Conservation (phyloP, 2,113 vertebrate species). For the Mionectes macconnelli region DNA sequence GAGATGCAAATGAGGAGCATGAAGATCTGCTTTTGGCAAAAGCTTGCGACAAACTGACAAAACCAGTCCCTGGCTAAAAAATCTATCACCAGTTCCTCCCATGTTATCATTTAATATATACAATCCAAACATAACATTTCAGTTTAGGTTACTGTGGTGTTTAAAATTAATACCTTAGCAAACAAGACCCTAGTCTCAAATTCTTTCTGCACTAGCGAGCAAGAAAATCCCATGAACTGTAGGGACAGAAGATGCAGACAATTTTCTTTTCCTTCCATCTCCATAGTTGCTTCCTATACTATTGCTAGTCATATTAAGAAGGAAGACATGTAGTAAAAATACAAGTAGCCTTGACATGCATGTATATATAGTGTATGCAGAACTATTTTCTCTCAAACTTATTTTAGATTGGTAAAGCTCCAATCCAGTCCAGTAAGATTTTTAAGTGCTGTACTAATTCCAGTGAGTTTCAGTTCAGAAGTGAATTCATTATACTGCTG, state of each 20-base stretch:
- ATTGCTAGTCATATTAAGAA: background rate
- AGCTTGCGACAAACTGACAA: background rate
- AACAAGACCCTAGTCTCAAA: background rate
- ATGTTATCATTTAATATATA: background rate
- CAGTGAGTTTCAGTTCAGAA: background rate
- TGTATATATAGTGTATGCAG: accelerated
- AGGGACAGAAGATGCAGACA: background rate
- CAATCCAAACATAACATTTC: background rate
- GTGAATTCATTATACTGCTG: background rate
- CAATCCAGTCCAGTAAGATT: background rate
- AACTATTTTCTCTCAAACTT: background rate
- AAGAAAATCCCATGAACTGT: background rate
- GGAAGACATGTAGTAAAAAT: background rate
- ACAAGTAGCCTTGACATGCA: background rate
- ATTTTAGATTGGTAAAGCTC: background rate
- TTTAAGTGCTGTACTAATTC: background rate
- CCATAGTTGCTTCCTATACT: background rate
- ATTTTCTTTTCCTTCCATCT: background rate
- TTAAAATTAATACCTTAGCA: background rate
- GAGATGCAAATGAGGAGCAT: background rate
- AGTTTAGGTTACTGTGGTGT: background rate
- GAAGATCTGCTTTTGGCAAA: background rate
- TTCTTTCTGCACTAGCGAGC: background rate
- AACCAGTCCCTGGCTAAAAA: background rate
- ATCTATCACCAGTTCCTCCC: background rate